Percentiles rank a stretch among this genome's conserved stretches.
These are phyloP conservation scores for Boloria selene DNA, from an alignment of 2,888 invertebrate genomes.

Conservation along the genomic window DNA sequence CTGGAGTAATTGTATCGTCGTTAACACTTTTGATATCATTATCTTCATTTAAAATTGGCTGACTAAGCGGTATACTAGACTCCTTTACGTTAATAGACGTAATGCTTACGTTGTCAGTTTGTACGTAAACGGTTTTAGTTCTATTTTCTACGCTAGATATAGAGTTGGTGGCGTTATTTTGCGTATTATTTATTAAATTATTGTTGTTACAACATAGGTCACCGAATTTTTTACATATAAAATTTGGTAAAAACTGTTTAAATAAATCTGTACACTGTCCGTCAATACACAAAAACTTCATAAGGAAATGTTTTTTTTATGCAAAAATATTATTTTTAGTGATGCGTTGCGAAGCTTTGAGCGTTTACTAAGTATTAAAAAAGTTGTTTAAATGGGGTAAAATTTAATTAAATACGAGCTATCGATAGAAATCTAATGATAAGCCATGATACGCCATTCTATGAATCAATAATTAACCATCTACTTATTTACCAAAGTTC, in stretches of 20 bases:
- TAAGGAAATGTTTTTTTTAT: not conserved
- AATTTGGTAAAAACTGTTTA: not conserved
- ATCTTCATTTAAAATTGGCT: not conserved
- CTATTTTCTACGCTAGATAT: not conserved
- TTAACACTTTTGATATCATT: not conserved
- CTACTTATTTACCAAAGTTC: too few species aligned
- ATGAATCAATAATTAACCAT: too few species aligned
- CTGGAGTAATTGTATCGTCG: not conserved
- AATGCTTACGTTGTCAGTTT: not conserved
- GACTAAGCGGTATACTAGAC: not conserved
- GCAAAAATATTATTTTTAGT: not conserved
- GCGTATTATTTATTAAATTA: not conserved
- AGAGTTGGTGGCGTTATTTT: not conserved
- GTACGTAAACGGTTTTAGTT: not conserved
- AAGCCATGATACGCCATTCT: too few species aligned
- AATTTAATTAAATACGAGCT: slow-evolving; percentile 17
- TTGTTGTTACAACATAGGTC: not conserved
- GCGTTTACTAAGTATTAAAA: not conserved
- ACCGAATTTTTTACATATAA: not conserved
- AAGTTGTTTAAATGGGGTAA: not conserved
- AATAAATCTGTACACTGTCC: not conserved
- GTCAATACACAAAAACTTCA: slow-evolving; percentile 1
- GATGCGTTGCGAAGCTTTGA: not conserved
- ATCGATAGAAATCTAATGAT: not conserved
- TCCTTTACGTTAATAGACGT: not conserved